Evolutionary conservation across 2,888 invertebrate species (phyloP).

Genomic region (Andrena dorsata): DNA sequence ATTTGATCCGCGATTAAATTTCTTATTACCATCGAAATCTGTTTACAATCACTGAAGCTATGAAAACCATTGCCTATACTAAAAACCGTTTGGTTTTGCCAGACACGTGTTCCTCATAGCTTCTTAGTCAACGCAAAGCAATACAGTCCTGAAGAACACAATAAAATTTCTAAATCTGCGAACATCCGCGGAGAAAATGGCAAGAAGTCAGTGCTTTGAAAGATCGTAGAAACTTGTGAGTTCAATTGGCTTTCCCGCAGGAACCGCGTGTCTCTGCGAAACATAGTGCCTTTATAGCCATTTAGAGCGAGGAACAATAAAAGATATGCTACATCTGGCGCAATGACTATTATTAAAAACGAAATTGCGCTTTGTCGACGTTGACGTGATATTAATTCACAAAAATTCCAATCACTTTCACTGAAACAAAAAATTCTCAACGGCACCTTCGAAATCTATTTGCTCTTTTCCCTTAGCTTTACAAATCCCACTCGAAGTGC

Average conservation of each 20-base stretch:
- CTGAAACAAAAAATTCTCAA: not conserved
- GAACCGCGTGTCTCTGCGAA: conserved; percentile 75
- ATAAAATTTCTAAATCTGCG: not conserved
- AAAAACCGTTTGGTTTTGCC: too few relatives aligned
- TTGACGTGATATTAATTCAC: conserved; percentile 1
- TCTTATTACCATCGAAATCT: too few relatives aligned
- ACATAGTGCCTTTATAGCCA: conserved; percentile 76
- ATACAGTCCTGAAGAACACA: conserved; percentile 14
- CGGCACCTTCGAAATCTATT: not conserved
- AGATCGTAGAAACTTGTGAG: conserved; percentile 2
- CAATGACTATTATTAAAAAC: conserved; percentile 17
- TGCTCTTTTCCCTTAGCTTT: too few relatives aligned
- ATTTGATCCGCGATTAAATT: too few relatives aligned
- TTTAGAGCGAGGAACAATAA: conserved; percentile 56
- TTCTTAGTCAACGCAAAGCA: conserved; percentile 27
- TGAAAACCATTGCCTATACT: too few relatives aligned
- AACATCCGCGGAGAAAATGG: not conserved
- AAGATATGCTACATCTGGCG: conserved; percentile 35
- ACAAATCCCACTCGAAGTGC: too few relatives aligned
- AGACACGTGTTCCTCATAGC: conserved; percentile 4
- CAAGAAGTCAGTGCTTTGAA: not conserved
- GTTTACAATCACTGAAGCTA: too few relatives aligned
- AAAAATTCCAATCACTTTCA: not conserved
- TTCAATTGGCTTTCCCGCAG: conserved; percentile 44
- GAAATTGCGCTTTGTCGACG: conserved; percentile 1